phyloP scores from a whole-genome alignment of 2,797 vertebrate genomes.

The Limnodromus scolopaceus region DNA sequence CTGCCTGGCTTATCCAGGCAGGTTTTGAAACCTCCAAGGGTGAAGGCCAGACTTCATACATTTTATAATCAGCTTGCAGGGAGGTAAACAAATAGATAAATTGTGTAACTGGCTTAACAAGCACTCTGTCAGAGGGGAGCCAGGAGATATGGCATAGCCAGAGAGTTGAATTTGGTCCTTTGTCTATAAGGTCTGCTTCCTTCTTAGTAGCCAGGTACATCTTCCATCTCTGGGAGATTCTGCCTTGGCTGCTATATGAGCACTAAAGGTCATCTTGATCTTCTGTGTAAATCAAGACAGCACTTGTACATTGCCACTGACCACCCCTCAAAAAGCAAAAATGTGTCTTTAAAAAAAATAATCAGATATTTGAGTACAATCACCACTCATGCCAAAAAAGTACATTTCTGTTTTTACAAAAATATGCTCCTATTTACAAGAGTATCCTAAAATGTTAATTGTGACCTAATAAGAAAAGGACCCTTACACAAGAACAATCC shows the following conservation, averaged over 20 bases:
- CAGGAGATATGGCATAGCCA: neutral
- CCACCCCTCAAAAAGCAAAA: neutral
- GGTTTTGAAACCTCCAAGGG: neutral
- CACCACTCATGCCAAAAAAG: neutral
- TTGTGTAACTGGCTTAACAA: neutral
- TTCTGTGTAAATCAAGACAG: neutral
- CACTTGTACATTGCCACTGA: neutral
- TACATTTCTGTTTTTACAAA: neutral
- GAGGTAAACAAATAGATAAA: neutral
- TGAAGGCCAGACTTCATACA: neutral
- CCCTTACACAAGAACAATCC: neutral
- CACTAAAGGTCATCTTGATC: fast-evolving
- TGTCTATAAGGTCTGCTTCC: fast-evolving
- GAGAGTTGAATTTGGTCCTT: neutral
- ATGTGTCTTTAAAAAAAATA: neutral
- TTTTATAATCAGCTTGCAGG: neutral
- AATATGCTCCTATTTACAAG: neutral
- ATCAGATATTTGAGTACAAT: neutral
- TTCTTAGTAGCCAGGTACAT: neutral
- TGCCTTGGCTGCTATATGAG: neutral
- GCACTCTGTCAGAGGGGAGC: neutral
- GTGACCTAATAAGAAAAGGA: neutral
- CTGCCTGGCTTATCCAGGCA: neutral
- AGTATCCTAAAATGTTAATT: neutral
- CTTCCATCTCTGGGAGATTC: neutral